Percentiles rank a stretch among this genome's conserved stretches.
These are phyloP conservation scores for Gobiocypris rarus DNA, from an alignment of 2,113 vertebrate genomes.

Conservation along the genomic window DNA sequence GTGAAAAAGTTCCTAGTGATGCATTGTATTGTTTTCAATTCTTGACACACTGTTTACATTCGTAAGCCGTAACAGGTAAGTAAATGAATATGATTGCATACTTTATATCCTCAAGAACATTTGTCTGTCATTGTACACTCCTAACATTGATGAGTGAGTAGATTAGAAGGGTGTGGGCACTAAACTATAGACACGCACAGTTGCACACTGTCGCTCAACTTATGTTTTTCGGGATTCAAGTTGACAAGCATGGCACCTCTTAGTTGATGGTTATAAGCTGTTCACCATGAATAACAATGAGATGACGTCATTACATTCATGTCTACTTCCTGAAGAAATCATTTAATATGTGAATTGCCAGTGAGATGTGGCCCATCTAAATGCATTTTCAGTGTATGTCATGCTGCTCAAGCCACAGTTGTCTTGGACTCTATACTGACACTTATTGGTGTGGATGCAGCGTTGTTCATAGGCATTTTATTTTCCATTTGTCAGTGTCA, in stretches of 20 bases:
- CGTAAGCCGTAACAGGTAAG: neutral
- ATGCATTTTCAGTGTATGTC: neutral
- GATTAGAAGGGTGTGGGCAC: slow-evolving; percentile 68
- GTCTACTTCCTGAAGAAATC: neutral
- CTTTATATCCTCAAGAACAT: neutral
- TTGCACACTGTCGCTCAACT: neutral
- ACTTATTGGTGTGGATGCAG: neutral
- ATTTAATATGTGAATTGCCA: neutral
- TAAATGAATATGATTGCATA: neutral
- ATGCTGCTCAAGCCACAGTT: neutral
- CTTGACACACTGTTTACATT: neutral
- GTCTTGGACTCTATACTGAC: slow-evolving; percentile 5
- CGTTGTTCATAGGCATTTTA: neutral
- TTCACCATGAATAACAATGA: neutral
- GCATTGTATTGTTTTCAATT: neutral
- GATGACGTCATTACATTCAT: neutral
- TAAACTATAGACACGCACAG: slow-evolving; percentile 44
- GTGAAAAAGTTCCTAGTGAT: neutral
- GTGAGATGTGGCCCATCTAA: neutral
- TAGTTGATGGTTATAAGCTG: neutral
- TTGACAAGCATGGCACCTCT: neutral
- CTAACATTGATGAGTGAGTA: slow-evolving; percentile 69
- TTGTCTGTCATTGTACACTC: slow-evolving; percentile 55
- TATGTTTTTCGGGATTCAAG: neutral
- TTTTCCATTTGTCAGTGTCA: neutral